A percentile compares a stretch with the other conserved stretches of the same genome.
phyloP scores from a whole-genome alignment of 2,888 invertebrate genomes.

The Hypselothyrea guttata region DNA sequence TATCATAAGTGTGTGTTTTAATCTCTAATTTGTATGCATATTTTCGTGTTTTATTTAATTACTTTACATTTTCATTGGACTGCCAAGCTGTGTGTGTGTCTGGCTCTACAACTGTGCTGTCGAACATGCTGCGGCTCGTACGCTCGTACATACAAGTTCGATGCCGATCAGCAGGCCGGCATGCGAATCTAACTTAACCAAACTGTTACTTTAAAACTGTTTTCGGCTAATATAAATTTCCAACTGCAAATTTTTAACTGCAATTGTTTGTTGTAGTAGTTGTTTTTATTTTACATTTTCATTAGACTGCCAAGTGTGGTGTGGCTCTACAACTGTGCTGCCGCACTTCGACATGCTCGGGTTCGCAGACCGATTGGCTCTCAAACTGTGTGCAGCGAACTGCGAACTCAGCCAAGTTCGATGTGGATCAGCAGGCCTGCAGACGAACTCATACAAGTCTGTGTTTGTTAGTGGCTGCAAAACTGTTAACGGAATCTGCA shows the following conservation, averaged over 20 bases:
- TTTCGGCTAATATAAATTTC: too few species aligned
- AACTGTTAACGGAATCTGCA: too few species aligned
- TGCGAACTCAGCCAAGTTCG: too few species aligned
- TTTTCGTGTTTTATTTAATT: slow-evolving; percentile 8
- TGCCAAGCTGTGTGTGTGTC: slow-evolving; percentile 1
- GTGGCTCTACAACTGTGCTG: background rate
- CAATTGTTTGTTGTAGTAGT: too few species aligned
- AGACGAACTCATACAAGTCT: too few species aligned
- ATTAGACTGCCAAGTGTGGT: background rate
- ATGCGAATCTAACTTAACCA: too few species aligned
- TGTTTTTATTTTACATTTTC: too few species aligned
- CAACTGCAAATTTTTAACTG: too few species aligned
- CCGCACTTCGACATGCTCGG: background rate
- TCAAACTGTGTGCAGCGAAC: slow-evolving; percentile 15
- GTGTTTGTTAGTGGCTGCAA: too few species aligned
- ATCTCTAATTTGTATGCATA: slow-evolving; percentile 47
- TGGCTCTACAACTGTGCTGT: slow-evolving; percentile 2
- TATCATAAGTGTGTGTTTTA: slow-evolving; percentile 30
- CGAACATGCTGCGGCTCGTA: background rate
- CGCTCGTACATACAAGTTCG: too few species aligned
- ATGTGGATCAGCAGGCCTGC: too few species aligned
- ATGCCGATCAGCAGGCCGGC: too few species aligned
- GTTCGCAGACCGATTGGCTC: slow-evolving; percentile 11
- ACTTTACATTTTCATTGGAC: slow-evolving; percentile 14
- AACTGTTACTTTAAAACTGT: slow-evolving; percentile 4